Base-by-base conservation (phyloP, 35 echinoderm and acorn worm genomes). In the Holothuria glaberrima region DNA sequence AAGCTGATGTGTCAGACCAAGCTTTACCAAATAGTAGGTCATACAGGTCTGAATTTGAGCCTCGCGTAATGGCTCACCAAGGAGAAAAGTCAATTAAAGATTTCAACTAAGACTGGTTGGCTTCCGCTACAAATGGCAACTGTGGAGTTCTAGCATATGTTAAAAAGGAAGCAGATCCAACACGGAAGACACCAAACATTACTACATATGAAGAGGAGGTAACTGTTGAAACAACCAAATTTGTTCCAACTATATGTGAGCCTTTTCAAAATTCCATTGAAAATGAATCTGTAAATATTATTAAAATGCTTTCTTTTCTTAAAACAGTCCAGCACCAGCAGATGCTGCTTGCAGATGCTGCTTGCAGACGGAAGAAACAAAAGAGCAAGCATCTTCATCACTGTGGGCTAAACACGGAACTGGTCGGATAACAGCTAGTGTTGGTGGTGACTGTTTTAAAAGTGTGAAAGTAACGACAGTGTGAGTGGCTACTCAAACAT, bases 391-490 rank as follows among this genome's bases (percentile, higher is more conserved):
- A 38, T 57, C 83, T 2, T 86, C 44, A 19, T 30, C 32, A 25
- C 48, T 76, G 18, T 78, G 82, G 82, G 4, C 35, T n/a, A 71
- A 62, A 21, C 68, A 86, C 31, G 30, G 76, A 38, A 41, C 52
- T 33, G 84, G 91, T 12, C 41, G 88, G 18, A 87, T 94, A 17
- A 94, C 92, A 17, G 61, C 92, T 36, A 93, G 92, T 89, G 92
- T 89, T 22, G 86, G 76, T 50, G 86, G 92, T 27, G 86, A 83
- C 46, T 89, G 92, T 82, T 58, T 36, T 75, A 73, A 30, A 10
- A 17, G 46, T 82, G 92, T 93, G 10, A 82, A 46, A 22, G 87
- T 88, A 85, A 83, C 3, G 78, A 52, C 63, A 66, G 82, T 60
- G 33, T 30, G 26, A 57, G 41, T 68, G 71, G 82, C 0, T 85